Base-by-base conservation (phyloP, 2,113 vertebrate species). In the Melanotaenia duboulayi region DNA sequence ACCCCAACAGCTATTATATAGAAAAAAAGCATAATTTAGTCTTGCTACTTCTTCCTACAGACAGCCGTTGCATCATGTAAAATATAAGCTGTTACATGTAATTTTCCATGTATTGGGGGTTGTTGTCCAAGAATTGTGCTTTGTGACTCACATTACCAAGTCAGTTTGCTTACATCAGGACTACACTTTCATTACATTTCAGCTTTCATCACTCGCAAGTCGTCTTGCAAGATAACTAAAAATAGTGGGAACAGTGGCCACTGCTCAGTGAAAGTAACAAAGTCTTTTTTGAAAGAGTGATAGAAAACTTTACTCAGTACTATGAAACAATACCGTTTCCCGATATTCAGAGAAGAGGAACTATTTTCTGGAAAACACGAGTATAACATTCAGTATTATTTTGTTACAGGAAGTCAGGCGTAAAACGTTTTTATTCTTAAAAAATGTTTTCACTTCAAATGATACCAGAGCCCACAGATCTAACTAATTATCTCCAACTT, bases 291-390 rank as follows among this genome's bases (percentile, higher is more conserved):
- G 65, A 62, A 65, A 9, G 4, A 37, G 35, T 48, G 48, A 48
- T 17, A 23, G 16, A 71, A 46, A 24, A n/a, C 2, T 2, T 25
- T 46, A 25, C 4, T 9, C 25, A 51, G 16, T 1, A 40, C 10
- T 35, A 17, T 64, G 7, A 51, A 48, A 46, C 11, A 11, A 11
- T 20, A 28, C 54, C 40, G 20, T 20, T 68, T 16, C n/a, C 39
- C 50, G 70, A 28, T 19, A 37, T 25, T 71, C 39, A 69, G 40
- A 68, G 67, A 85, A 32, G 44, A 67, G 35, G 32, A 66, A 75
- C 19, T 75, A 9, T 44, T 13, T 28, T 12, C 0, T 20, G 24
- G 19, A 13, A 66, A 35, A 35, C 8, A 35, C 8, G 32, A 35
- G 54, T 56, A 65, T 14, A 65, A 63, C 22, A 20, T 3, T 39